Evolutionary conservation across 1,140 invertebrate genomes (phyloP).

Genomic region (Laupala kohalensis): DNA sequence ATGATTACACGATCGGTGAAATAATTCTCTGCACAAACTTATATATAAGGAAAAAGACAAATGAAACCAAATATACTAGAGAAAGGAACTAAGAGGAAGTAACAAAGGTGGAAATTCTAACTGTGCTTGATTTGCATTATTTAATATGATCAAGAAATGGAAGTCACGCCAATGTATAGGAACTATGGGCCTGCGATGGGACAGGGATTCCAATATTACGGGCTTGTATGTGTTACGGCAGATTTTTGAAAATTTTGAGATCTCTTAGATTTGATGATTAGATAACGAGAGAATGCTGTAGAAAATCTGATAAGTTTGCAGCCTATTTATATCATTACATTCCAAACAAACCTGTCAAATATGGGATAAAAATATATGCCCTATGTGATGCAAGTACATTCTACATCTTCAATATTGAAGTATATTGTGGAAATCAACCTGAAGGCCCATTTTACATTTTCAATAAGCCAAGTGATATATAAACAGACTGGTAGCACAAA

Average conservation of each 20-base stretch:
- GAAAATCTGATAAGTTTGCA: conserved; percentile 24
- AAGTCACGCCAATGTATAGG: background rate
- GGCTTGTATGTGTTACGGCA: conserved; percentile 23
- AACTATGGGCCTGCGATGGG: conserved; percentile 8
- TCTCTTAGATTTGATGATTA: conserved; percentile 25
- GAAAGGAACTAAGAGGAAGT: no score
- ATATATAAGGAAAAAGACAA: no score
- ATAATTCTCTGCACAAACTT: no score
- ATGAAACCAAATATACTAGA: no score
- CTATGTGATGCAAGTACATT: conserved; percentile 22
- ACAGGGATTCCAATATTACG: conserved; percentile 18
- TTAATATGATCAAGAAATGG: background rate
- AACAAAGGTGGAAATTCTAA: background rate
- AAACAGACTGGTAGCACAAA: conserved; percentile 15
- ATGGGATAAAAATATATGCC: conserved; percentile 31
- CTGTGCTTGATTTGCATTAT: background rate
- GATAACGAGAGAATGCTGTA: conserved; percentile 19
- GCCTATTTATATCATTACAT: conserved; percentile 29
- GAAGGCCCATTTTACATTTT: conserved; percentile 21
- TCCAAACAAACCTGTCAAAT: conserved; percentile 30
- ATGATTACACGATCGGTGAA: no score
- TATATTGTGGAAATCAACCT: conserved; percentile 24
- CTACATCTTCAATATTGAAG: conserved; percentile 24
- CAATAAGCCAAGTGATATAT: conserved; percentile 21
- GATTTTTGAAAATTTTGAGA: conserved; percentile 25